Base-by-base conservation (phyloP, 1,140 invertebrate species). In the Drosophila truncata region DNA sequence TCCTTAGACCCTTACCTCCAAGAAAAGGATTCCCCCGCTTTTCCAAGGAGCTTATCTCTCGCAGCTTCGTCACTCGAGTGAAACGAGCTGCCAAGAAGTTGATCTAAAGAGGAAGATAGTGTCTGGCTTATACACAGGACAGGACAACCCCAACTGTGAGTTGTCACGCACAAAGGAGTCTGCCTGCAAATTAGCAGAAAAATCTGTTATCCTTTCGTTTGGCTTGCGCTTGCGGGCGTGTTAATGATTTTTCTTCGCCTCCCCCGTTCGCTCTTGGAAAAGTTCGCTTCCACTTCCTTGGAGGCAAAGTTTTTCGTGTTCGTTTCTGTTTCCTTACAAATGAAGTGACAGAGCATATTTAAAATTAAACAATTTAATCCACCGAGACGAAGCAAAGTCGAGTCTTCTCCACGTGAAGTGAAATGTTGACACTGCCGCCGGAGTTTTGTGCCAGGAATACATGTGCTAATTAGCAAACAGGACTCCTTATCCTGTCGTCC, bases 181-280 rank as follows among this genome's bases (percentile, higher is more conserved):
- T 83, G 85, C 76, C 80, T 81, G 66, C 90, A 91, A 91, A 91
- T 91, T 91, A 91, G 90, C 90, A 91, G 91, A 92, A 92, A 88
- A 92, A 92, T 92, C 91, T 92, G 91, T 92, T 92, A 92, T 92
- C 91, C 91, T 92, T 92, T 91, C 85, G 85, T 90, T 90, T 83
- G 84, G 87, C 87, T 91, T 81, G 72, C 67, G 83, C 91, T 92
- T 92, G 87, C 91, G 91, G 91, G 91, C 91, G 91, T 92, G 91
- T 91, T 92, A 92, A 92, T 92, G 91, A 92, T 92, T 92, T 92
- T 92, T 88, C 73, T 70, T 65, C 62, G 27, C 25, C 31, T 20
- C 10, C 35, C 8, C 6, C 10, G 27, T 9, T 3, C 1, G 5
- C 3, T 4, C 25, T 23, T 4, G 42, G 27, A 27, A 54, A 69